Evolutionary conservation across 2,888 invertebrate genomes (phyloP), one percentile per base, ranked within the genome.

Genomic region (Orchesella flavescens): DNA sequence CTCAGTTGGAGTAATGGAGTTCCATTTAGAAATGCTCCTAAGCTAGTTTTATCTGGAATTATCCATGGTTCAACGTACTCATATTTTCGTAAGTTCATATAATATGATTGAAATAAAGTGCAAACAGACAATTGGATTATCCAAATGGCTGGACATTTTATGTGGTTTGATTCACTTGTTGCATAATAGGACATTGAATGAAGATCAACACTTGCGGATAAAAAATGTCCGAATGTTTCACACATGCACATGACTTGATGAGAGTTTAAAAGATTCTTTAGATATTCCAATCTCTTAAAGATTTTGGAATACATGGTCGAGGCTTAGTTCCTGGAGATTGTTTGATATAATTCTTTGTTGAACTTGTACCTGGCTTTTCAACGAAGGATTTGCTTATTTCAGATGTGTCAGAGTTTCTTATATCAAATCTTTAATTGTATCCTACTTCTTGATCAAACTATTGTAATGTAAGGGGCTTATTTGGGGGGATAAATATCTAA

Each of bases 121-220:
- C 17, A 55, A 23, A 84, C 84, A 75, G 23, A 79, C 69, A n/a
- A 84, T 15, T 1, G 84, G 84, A 59, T 84, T 79, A 53, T 84
- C 79, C 34, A 74, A 15, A 84, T 79, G 49, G 79, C 84, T 1
- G 78, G 83, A 23, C 65, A 63, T 61, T n/a, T 59, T 3, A 7
- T 9, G 1, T 9, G 46, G 15, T 53, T 44, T 21, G 66, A 5
- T 19, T 73, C 34, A 34, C 57, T 34, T 49, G 61, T 21, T 1
- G 69, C 61, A 13, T 57, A 77, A 46, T 44, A 46, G 4, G 61
- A 57, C 24, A 75, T 23, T 1, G 79, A 53, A 2, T 79, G 49
- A 12, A 65, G 19, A 53, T 79, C 74, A 4, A 74, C 75, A 10
- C 55, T 44, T 63, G 74, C 74, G 1, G 63, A 79, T n/a, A 61